Base-by-base conservation (phyloP, 2,113 vertebrate genomes). In the Lichenostomus cassidix region DNA sequence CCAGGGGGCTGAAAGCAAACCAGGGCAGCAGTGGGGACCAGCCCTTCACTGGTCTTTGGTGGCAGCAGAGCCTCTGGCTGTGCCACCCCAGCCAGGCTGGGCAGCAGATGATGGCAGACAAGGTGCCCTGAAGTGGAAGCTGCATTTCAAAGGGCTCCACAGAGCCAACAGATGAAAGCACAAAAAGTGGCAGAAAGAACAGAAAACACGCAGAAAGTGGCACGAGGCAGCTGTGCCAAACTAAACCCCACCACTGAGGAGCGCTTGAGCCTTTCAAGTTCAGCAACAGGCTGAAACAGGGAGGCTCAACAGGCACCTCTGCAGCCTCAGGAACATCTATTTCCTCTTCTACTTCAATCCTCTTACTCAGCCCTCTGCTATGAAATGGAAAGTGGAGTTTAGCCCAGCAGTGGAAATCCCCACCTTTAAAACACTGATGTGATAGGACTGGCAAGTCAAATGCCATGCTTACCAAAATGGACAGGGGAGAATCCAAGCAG, bases 1-100 rank as follows among this genome's bases (percentile, higher is more conserved):
- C 99, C 95, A 99, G 96, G 53, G 99, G 99, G 69, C 99, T 99
- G 94, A 9, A 96, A 94, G 1, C 52, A 50, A 44, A 63, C 29
- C 3, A 3, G 21, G 24, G 60, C 46, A 65, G 41, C 18, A 15
- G 9, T 12, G 23, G 63, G 50, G 25, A 87, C 2, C 67, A n/a
- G 79, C 27, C 58, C 13, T 33, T 6, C n/a, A 39, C 20, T 24
- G 39, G 12, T 9, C 42, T 67, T 19, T 22, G 59, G 41, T 20
- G 64, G 56, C 53, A 89, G 37, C 81, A 85, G 18, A 71, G 27
- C 12, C 7, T 41, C 55, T 22, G 41, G 7, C 33, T 50, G 55
- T 42, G 9, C 65, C 65, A 41, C 46, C 33, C 5, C 3, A 18
- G 17, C 50, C 4, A 1, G 21, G 80, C 62, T 46, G 39, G 55